Conservation (phyloP, 1,140 invertebrate species). For the Paralvinella palmiformis region DNA sequence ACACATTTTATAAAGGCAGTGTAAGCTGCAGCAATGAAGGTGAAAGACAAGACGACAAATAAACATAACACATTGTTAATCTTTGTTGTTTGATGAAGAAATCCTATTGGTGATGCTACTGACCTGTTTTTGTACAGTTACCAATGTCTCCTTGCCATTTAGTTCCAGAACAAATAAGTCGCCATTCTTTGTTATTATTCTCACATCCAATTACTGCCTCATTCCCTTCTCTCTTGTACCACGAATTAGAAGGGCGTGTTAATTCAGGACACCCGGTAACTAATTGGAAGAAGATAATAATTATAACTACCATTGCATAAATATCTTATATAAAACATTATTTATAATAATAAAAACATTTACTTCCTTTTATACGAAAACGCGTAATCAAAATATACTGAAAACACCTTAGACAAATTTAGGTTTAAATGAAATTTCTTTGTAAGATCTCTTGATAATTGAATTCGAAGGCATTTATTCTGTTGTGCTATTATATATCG, state of each 20-base stretch:
- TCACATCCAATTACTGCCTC: slow-evolving; percentile 1
- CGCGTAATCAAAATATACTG: neutral
- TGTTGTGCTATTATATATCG: too few relatives aligned
- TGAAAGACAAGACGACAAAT: too few relatives aligned
- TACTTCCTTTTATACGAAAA: neutral
- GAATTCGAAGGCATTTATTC: too few relatives aligned
- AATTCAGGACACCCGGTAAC: neutral
- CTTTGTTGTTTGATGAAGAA: too few relatives aligned
- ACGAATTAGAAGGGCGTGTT: neutral
- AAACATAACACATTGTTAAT: too few relatives aligned
- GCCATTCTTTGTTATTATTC: neutral
- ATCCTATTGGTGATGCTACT: too few relatives aligned
- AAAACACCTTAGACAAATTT: neutral
- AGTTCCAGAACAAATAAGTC: neutral
- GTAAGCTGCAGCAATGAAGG: too few relatives aligned
- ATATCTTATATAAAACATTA: neutral
- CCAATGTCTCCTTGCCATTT: neutral
- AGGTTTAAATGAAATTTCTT: too few relatives aligned
- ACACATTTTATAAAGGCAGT: too few relatives aligned
- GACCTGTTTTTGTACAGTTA: slow-evolving; percentile 11
- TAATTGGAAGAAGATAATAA: neutral
- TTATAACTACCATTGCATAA: neutral
- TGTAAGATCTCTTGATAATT: too few relatives aligned
- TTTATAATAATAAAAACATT: neutral
- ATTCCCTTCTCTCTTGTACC: neutral